Conservation (phyloP, 2,888 invertebrate genomes). For the Cabera pusaria region DNA sequence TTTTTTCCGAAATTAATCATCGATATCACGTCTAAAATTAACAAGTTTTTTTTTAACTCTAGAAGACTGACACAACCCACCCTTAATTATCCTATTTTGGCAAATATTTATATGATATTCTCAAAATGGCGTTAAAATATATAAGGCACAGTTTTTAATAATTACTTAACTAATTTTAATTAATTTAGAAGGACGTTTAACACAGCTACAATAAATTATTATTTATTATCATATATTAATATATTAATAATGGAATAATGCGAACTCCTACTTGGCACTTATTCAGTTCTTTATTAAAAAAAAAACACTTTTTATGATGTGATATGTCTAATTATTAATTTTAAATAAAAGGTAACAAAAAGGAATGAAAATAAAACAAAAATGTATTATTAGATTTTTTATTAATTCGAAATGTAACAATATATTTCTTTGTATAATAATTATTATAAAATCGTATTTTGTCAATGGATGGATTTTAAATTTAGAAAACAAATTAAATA, state of each 20-base stretch:
- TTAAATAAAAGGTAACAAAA: constrained; percentile 44
- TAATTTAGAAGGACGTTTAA: constrained; percentile 70
- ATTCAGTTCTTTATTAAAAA: constrained; percentile 31
- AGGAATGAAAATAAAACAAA: constrained; percentile 64
- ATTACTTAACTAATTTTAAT: constrained; percentile 62
- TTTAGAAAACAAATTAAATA: constrained; percentile 41
- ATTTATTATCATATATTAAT: constrained; percentile 25
- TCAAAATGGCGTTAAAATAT: constrained; percentile 80
- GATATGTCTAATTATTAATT: constrained; percentile 72
- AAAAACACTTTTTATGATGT: constrained; percentile 38
- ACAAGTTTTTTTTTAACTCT: not conserved
- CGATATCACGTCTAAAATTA: not conserved
- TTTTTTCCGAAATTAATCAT: too few species aligned
- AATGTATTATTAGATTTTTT: constrained; percentile 62
- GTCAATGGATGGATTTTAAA: constrained; percentile 74
- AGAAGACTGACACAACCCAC: not conserved
- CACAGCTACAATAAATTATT: constrained; percentile 46
- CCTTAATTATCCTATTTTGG: constrained; percentile 43
- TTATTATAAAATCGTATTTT: constrained; percentile 77
- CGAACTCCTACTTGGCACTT: constrained; percentile 44
- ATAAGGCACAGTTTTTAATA: constrained; percentile 80
- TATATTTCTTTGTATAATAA: constrained; percentile 65
- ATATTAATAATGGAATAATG: constrained; percentile 13
- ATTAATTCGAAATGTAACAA: constrained; percentile 79
- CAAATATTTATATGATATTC: constrained; percentile 72